Conservation (phyloP, 1,140 invertebrate species). For the Hylaeus anthracinus region DNA sequence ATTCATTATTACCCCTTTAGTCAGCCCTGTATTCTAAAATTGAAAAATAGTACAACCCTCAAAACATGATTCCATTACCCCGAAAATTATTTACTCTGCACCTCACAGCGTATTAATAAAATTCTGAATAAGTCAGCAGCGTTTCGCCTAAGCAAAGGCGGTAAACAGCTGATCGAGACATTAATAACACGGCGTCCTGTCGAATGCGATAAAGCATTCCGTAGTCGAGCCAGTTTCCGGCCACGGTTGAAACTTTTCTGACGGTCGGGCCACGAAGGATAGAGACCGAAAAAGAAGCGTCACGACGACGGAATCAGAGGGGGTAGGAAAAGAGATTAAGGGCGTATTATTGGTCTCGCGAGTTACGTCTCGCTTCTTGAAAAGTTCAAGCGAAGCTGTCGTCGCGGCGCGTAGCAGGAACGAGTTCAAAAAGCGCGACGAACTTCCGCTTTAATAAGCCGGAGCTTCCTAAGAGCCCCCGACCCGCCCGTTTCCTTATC, state of each 20-base stretch:
- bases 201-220: neutral
- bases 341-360: constrained; percentile 48
- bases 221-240: neutral
- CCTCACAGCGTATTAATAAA: too few relatives aligned
- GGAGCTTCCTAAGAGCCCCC: constrained; percentile 56
- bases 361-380: constrained; percentile 48
- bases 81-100: too few relatives aligned
- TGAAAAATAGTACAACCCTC: too few relatives aligned
- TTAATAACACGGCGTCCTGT: neutral
- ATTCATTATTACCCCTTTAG: too few relatives aligned
- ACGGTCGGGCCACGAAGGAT: neutral
- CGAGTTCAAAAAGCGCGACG: constrained; percentile 64
- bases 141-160: neutral
- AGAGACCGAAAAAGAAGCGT: neutral
- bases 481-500: constrained; percentile 38
- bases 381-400: constrained; percentile 42
- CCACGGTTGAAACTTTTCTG: constrained; percentile 9
- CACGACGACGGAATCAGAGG: too few relatives aligned
- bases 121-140: neutral
- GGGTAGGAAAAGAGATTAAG: constrained; percentile 31
- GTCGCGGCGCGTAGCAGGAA: constrained; percentile 33
- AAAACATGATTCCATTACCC: too few relatives aligned
- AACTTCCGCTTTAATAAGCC: constrained; percentile 73
- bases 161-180: neutral
- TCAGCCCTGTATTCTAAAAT: too few relatives aligned